Conservation (phyloP, 2,888 invertebrate genomes). For the Diadegma fenestrale region DNA sequence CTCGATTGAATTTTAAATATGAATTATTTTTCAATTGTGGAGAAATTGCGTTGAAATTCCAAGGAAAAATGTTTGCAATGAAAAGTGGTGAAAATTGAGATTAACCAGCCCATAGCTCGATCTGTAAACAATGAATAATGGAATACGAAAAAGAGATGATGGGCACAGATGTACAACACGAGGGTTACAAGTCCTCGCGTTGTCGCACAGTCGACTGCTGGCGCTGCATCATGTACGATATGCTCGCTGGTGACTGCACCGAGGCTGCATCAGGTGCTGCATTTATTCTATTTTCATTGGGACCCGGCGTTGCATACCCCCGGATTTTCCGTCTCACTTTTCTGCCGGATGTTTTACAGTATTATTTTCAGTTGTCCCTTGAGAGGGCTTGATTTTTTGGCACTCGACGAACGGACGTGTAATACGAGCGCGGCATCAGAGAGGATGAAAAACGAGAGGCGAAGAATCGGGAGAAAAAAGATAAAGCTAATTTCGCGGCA, state of each 20-base stretch:
- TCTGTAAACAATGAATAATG: conserved; percentile 62
- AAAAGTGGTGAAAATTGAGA: not conserved
- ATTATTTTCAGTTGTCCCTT: conserved; percentile 45
- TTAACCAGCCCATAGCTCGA: not conserved
- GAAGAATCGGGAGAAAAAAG: not conserved
- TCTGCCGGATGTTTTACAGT: conserved; percentile 43
- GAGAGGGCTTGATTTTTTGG: conserved; percentile 39
- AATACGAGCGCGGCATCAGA: conserved; percentile 28
- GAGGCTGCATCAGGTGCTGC: conserved; percentile 54
- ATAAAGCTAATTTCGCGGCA: conserved; percentile 4
- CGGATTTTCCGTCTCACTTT: not conserved
- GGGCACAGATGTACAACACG: conserved; percentile 49
- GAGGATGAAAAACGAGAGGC: too few species aligned
- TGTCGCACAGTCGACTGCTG: conserved; percentile 38
- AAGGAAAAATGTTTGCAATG: not conserved
- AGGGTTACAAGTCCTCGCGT: conserved; percentile 52
- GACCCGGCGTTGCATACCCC: conserved; percentile 4
- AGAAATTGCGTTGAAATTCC: too few species aligned
- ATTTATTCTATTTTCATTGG: conserved; percentile 56
- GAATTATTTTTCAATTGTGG: too few species aligned
- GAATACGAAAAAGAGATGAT: conserved; percentile 48
- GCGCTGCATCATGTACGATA: too few species aligned
- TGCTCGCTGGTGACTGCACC: conserved; percentile 35
- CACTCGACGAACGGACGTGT: conserved; percentile 39
- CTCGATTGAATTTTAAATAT: not conserved